A percentile compares a stretch with the other conserved stretches of the same genome.
phyloP scores from a whole-genome alignment of 1,140 invertebrate species.

The Contarinia nasturtii region DNA sequence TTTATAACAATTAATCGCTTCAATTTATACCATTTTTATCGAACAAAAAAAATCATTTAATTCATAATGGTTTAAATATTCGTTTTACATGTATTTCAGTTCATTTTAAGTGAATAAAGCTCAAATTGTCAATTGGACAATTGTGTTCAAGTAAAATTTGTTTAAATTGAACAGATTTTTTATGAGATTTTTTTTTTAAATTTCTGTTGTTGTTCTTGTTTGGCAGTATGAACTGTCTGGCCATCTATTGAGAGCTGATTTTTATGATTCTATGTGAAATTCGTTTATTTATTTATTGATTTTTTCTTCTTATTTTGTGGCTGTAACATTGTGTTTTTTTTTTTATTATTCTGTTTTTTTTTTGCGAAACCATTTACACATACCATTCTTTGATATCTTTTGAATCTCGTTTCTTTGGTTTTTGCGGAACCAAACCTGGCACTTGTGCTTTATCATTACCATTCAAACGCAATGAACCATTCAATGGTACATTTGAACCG shows the following conservation, averaged over 20 bases:
- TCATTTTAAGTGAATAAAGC: too few relatives aligned
- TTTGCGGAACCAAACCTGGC: slow-evolving; percentile 27
- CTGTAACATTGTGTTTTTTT: background rate
- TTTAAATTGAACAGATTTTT: too few relatives aligned
- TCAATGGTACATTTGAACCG: slow-evolving; percentile 6
- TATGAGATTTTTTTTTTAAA: too few relatives aligned
- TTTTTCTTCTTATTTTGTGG: too few relatives aligned
- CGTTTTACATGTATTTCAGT: too few relatives aligned
- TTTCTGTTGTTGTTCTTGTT: too few relatives aligned
- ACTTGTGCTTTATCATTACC: slow-evolving; percentile 7
- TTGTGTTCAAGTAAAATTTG: too few relatives aligned
- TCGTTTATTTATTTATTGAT: background rate
- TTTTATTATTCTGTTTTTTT: background rate
- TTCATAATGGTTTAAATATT: too few relatives aligned
- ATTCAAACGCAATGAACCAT: slow-evolving; percentile 10
- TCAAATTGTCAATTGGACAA: too few relatives aligned
- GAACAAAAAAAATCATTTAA: too few relatives aligned
- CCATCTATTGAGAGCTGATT: background rate
- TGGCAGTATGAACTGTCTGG: background rate
- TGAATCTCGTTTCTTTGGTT: slow-evolving; percentile 53
- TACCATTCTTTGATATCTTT: slow-evolving; percentile 92
- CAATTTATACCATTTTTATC: too few relatives aligned
- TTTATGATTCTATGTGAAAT: background rate
- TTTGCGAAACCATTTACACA: slow-evolving; percentile 38
- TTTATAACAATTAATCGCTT: too few relatives aligned